Base-by-base conservation (phyloP, 2,888 invertebrate genomes). In the Glaucopsyche alexis region DNA sequence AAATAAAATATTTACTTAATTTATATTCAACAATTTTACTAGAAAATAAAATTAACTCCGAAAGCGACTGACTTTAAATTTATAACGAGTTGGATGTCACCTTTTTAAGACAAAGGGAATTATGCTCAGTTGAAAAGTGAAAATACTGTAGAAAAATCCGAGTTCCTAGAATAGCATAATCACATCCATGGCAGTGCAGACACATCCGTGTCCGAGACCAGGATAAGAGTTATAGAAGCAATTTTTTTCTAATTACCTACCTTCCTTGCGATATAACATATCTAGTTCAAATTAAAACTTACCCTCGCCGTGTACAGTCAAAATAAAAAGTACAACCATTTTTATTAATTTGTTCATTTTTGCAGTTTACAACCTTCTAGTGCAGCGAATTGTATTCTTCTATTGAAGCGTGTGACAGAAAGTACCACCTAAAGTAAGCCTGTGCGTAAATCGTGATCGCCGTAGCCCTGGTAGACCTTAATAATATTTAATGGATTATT, bases 341-440 rank as follows among this genome's bases (percentile, higher is more conserved):
- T 55, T 19, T 19, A 55, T 55, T 55, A 55, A 19, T 55, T 55
- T 55, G 55, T 55, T 55, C 55, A 55, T 55, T 55, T 55, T 55
- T 55, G 1, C 47, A 47, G 47, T 19, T n/a, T 19, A 9, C 19
- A 55, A 55, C 19, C 19, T 55, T 13, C 19, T 55, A 6, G 19
- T 55, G 16, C 55, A 19, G 16, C 55, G 55, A 19, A 29, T 55
- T 11, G 55, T 55, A 55, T 11, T 47, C 47, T 47, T 47, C 47
- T 47, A 47, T 19, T 19, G 19, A 11, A 55, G 11, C 19, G 55
- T 11, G 1, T 55, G 55, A 55, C 55, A 55, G 55, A 55, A 55
- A 52, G 16, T 52, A 52, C 2, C 16, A 52, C 16, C 52, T 55
- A 19, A 55, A 55, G 11, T 19, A 5, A 16, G 4, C 55, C 55